Evolutionary conservation across 2,888 invertebrate species (phyloP), one percentile per base, ranked within the genome.

Genomic region (Laspeyria flexula): DNA sequence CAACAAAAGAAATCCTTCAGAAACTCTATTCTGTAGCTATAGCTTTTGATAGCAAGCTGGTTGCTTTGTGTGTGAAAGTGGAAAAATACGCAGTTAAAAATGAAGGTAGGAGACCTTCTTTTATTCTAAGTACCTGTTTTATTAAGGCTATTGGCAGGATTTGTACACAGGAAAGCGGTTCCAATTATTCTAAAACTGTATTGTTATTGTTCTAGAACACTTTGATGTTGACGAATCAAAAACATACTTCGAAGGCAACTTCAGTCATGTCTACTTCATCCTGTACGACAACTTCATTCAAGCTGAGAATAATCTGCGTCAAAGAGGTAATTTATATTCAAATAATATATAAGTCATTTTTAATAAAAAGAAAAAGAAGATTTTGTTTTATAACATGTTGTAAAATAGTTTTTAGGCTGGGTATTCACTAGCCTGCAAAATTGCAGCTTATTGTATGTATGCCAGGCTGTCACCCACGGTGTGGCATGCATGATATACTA

Each of bases 211-310:
- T 94, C 43, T 93, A 98, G 98, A 98, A 88, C 97, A 97, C 92
- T 96, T 96, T 75, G 98, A 99, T 82, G 93, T 93, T 51, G 95
- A 96, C 71, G 99, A 99, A 92, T 96, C 97, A 12, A 99, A 98
- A 92, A 95, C 95, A 50, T 96, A 99, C 80, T 98, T 99, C 86
- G 98, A 98, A 86, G 95, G 96, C 45, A 98, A 99, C 90, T 98
- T 97, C 85, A 98, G 98, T 77, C 97, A 98, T 93, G 97, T 99
- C 41, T 99, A 98, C 88, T 97, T 97, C 82, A 97, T 99, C 77
- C 94, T 99, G 60, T 98, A 98, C 85, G 99, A 99, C 86, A 97
- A 97, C 80, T 99, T 99, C 85, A 96, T 98, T 49, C 95, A 96
- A 85, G 97, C 98, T 31, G 99, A 99, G 91, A 94, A 96, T 48